These are phyloP conservation scores for Thereva unica DNA, from an alignment of 2,888 invertebrate genomes.

Conservation along the genomic window DNA sequence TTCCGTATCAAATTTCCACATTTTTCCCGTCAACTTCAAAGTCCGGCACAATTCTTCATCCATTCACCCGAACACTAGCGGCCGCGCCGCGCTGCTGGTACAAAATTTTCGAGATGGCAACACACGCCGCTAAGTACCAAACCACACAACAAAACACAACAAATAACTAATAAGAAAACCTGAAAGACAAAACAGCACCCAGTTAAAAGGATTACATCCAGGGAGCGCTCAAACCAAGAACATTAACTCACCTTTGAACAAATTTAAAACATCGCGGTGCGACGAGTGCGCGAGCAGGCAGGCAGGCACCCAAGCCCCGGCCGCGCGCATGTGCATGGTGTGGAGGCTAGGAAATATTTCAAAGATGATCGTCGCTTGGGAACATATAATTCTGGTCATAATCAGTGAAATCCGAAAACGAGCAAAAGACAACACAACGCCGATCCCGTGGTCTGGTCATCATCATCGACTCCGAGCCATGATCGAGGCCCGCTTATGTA, in stretches of 20 bases:
- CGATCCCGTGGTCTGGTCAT: conserved; percentile 8
- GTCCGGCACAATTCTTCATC: too few relatives aligned
- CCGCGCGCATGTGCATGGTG: not conserved
- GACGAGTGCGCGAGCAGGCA: conserved; percentile 14
- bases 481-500: conserved; percentile 6
- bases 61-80: too few relatives aligned
- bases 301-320: not conserved
- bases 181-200: conserved; percentile 9
- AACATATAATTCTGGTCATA: conserved; percentile 36
- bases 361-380: conserved; percentile 31
- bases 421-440: conserved; percentile 16
- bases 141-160: not conserved
- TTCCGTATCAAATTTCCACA: too few relatives aligned
- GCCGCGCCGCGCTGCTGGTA: too few relatives aligned
- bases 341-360: conserved; percentile 31
- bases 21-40: too few relatives aligned
- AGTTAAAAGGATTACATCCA: conserved; percentile 19
- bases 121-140: not conserved
- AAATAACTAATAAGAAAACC: conserved; percentile 16
- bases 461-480: conserved; percentile 20
- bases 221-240: conserved; percentile 26
- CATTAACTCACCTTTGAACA: conserved; percentile 33
- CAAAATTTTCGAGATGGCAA: too few relatives aligned
- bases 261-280: conserved; percentile 29
- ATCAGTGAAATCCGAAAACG: conserved; percentile 24